Base-by-base conservation (phyloP, 2,113 vertebrate genomes). In the Plestiodon gilberti region DNA sequence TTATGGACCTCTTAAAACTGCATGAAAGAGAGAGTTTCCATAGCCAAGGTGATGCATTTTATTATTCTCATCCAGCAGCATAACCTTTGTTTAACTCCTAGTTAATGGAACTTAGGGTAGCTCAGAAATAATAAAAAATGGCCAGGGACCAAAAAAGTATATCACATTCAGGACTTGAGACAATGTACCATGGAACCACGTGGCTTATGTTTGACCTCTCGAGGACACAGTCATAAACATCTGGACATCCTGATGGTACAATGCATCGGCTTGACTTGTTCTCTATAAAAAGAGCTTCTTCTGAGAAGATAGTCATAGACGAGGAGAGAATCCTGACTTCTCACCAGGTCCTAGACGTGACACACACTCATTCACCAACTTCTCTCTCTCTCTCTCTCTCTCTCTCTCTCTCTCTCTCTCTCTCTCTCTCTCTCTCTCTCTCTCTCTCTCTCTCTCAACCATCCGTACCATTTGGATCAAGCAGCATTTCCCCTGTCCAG, bases 71-170 rank as follows among this genome's bases (percentile, higher is more conserved):
- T 91, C 84, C 81, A 48, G 38, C 84, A 85, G 89, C 73, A 81
- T 69, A 92, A 92, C 90, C 91, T 92, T 25, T 90, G 78, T 22
- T 93, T 93, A 95, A 91, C 84, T 93, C 89, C 33, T 85, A 78
- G 87, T 89, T 92, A 95, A 94, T 87, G 81, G 90, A 93, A 91
- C 83, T 86, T 83, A 84, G 6, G 82, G 82, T 77, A 90, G 88
- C 22, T 64, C 71, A 67, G 81, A 69, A 90, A 88, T 85, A 89
- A 83, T 74, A 75, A 43, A 89, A 93, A 91, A 85, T 33, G 64
- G 38, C n/a, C 22, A 55, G 30, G 10, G 73, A 89, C 65, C n/a
- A 43, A 17, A 90, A 59, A 57, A 0, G 10, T 43, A 75, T 48
- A 70, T 25, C 79, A 81, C 86, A 85, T 84, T 79, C 81, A 5